Conservation (phyloP, 2,113 vertebrate species). For the Clinocottus analis region DNA sequence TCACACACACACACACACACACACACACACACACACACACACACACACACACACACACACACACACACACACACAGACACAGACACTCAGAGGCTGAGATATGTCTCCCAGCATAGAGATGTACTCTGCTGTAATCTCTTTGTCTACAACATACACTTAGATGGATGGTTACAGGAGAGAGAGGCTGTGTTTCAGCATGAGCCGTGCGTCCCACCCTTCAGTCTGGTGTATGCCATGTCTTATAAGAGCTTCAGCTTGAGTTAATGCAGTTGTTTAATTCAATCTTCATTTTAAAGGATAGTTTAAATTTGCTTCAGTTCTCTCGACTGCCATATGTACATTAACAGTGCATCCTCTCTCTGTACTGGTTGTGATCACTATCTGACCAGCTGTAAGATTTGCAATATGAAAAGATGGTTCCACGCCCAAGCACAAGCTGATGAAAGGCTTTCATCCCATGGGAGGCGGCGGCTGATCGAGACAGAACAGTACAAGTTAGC, state of each 20-base stretch:
- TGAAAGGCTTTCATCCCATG: not conserved
- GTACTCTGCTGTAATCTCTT: constrained; percentile 72
- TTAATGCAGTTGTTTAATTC: not conserved
- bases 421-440: not conserved
- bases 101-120: constrained; percentile 66
- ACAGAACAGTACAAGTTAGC: not conserved
- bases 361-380: not conserved
- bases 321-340: not conserved
- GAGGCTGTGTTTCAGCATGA: not conserved
- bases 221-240: not conserved
- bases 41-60: no score
- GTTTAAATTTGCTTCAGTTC: not conserved
- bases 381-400: not conserved
- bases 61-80: constrained; percentile 47
- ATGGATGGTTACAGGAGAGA: constrained; percentile 54
- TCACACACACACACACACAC: constrained; percentile 46
- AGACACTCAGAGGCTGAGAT: constrained; percentile 64
- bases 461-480: not conserved
- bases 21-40: no score
- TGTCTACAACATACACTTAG: constrained; percentile 70
- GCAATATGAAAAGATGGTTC: not conserved
- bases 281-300: not conserved
- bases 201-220: not conserved
- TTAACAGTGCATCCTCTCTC: not conserved
- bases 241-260: not conserved